These are phyloP conservation scores for Nomada ruficornis DNA, from an alignment of 2,888 invertebrate species.

Conservation along the genomic window DNA sequence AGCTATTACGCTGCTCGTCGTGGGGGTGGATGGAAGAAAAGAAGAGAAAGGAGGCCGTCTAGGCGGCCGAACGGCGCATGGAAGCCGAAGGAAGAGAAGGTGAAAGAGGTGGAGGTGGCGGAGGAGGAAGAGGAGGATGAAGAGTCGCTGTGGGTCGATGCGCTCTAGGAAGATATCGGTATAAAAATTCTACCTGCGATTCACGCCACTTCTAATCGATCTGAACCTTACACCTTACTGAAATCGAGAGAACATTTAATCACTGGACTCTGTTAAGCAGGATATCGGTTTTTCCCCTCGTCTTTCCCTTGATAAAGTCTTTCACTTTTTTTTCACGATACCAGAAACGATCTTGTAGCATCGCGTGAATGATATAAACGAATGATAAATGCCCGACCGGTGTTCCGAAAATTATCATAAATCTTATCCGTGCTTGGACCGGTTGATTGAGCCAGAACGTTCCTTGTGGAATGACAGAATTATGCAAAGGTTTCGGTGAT, in stretches of 20 bases:
- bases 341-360: no score
- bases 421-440: no score
- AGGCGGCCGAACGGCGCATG: constrained; percentile 37
- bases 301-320: no score
- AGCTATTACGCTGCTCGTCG: constrained; percentile 79
- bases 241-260: constrained; percentile 35
- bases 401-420: no score
- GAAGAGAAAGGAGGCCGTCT: constrained; percentile 68
- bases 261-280: background rate
- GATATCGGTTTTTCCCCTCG: background rate
- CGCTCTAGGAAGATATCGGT: constrained; percentile 70
- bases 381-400: background rate
- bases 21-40: constrained; percentile 72
- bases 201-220: constrained; percentile 74
- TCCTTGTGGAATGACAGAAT: constrained; percentile 35
- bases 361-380: background rate
- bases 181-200: constrained; percentile 71
- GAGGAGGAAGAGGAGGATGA: constrained; percentile 50
- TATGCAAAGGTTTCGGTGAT: constrained; percentile 30
- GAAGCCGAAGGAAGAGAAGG: constrained; percentile 46
- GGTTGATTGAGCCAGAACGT: background rate
- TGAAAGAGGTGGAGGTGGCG: background rate
- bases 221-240: constrained; percentile 78
- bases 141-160: constrained; percentile 70
- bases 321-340: no score